These are phyloP conservation scores for Spinus olivaceus DNA, from an alignment of 2,797 vertebrate genomes.

Conservation along the genomic window DNA sequence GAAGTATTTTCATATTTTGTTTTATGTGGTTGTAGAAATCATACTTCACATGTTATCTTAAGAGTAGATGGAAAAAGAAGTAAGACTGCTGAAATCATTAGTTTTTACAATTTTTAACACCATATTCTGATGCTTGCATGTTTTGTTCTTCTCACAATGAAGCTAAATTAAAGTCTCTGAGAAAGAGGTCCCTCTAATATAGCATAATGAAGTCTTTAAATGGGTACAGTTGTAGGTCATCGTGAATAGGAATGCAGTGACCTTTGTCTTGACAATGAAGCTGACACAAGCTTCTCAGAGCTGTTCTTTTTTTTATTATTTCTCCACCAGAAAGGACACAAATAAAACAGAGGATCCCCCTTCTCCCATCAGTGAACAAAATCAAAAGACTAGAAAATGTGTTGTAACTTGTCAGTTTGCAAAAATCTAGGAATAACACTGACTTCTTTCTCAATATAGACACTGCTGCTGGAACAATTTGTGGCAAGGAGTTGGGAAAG, in stretches of 20 bases:
- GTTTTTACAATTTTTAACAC: background rate
- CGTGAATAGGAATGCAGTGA: conserved; percentile 56
- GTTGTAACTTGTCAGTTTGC: conserved; percentile 19
- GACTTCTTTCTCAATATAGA: background rate
- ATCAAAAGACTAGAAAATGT: conserved; percentile 36
- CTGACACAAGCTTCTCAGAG: conserved; percentile 45
- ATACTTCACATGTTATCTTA: background rate
- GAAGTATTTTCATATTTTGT: background rate
- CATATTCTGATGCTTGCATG: background rate
- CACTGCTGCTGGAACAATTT: background rate
- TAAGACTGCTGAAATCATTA: conserved; percentile 9
- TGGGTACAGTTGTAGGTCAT: conserved; percentile 58
- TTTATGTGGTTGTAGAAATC: background rate
- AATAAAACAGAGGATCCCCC: background rate
- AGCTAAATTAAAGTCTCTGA: conserved; percentile 51
- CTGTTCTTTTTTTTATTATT: conserved; percentile 37
- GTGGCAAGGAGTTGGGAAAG: background rate
- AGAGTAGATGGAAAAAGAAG: background rate
- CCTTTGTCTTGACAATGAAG: conserved; percentile 49
- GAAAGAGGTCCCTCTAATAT: conserved; percentile 53
- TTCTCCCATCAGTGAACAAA: conserved; percentile 54
- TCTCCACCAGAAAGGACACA: conserved; percentile 14
- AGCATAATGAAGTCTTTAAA: conserved; percentile 53
- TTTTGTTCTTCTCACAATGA: conserved; percentile 51
- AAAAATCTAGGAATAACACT: background rate